A percentile compares a stretch with the other conserved stretches of the same genome.
Evolutionary conservation across 2,888 invertebrate species (phyloP).

Genomic region (Conchocele bisecta): DNA sequence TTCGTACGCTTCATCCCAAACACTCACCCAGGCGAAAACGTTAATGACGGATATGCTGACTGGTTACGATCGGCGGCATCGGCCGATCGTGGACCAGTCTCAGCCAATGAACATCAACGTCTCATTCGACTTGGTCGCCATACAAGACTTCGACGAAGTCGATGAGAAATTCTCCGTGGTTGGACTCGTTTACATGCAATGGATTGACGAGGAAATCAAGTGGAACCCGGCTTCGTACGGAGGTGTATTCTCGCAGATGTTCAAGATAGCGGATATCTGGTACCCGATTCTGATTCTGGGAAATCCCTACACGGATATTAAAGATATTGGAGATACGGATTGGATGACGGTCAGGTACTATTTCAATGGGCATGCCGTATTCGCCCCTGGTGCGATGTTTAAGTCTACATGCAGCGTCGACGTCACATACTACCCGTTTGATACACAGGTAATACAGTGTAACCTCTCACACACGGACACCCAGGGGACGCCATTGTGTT

Average conservation of each 20-base stretch:
- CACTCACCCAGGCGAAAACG: not conserved
- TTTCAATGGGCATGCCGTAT: constrained; percentile 23
- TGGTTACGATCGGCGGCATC: constrained; percentile 5
- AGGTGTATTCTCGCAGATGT: not conserved
- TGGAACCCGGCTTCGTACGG: constrained; percentile 8
- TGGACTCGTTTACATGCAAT: constrained; percentile 17
- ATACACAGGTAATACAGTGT: constrained; percentile 29
- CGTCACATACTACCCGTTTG: constrained; percentile 38
- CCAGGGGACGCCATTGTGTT: too few relatives aligned
- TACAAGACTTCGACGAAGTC: constrained; percentile 40
- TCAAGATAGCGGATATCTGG: constrained; percentile 21
- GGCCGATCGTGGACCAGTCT: not conserved
- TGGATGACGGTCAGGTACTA: constrained; percentile 24
- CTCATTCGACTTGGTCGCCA: constrained; percentile 34
- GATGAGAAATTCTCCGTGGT: constrained; percentile 27
- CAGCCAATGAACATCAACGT: constrained; percentile 13
- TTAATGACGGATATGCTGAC: constrained; percentile 1
- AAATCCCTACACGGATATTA: constrained; percentile 24
- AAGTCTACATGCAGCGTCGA: constrained; percentile 33
- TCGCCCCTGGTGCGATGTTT: constrained; percentile 16
- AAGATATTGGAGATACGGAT: constrained; percentile 21
- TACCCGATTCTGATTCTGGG: constrained; percentile 24
- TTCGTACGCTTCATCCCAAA: too few relatives aligned
- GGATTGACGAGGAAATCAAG: constrained; percentile 17
- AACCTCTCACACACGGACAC: too few relatives aligned